Conservation (phyloP, 2,888 invertebrate genomes). For the Epinotia brunnichana region DNA sequence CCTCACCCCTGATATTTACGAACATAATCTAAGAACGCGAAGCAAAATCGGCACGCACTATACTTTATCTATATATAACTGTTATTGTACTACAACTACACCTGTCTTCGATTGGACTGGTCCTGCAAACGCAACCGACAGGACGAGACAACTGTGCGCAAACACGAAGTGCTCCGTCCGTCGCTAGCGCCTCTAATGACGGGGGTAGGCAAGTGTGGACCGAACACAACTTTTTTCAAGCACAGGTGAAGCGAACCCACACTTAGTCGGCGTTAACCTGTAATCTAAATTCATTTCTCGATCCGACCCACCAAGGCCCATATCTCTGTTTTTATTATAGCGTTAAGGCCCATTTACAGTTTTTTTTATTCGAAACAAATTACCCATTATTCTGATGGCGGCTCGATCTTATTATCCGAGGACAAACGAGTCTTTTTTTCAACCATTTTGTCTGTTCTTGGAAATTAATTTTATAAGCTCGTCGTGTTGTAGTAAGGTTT, state of each 20-base stretch:
- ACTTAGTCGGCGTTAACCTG: slow-evolving; percentile 83
- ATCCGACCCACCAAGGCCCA: slow-evolving; percentile 78
- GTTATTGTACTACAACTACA: background rate
- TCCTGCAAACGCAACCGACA: background rate
- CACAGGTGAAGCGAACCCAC: slow-evolving; percentile 81
- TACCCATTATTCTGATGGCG: slow-evolving; percentile 78
- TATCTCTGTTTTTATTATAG: slow-evolving; percentile 83
- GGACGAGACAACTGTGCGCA: background rate
- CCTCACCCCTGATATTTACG: background rate
- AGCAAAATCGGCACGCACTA: background rate
- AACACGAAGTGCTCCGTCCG: slow-evolving; percentile 3
- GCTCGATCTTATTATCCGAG: slow-evolving; percentile 74
- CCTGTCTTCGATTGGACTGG: background rate
- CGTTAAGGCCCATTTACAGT: slow-evolving; percentile 80
- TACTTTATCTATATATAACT: background rate
- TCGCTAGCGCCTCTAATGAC: slow-evolving; percentile 42
- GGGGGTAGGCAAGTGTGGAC: slow-evolving; percentile 38
- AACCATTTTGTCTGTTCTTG: slow-evolving; percentile 45
- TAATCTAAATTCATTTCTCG: slow-evolving; percentile 85
- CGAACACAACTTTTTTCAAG: slow-evolving; percentile 64
- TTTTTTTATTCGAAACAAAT: slow-evolving; percentile 81
- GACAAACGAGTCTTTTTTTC: slow-evolving; percentile 65
- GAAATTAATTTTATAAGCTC: slow-evolving; percentile 45
- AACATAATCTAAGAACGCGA: background rate
- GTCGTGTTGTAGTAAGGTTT: slow-evolving; percentile 24